Conservation (phyloP, 2,797 vertebrate species). For the Gadopsis bispinosus region DNA sequence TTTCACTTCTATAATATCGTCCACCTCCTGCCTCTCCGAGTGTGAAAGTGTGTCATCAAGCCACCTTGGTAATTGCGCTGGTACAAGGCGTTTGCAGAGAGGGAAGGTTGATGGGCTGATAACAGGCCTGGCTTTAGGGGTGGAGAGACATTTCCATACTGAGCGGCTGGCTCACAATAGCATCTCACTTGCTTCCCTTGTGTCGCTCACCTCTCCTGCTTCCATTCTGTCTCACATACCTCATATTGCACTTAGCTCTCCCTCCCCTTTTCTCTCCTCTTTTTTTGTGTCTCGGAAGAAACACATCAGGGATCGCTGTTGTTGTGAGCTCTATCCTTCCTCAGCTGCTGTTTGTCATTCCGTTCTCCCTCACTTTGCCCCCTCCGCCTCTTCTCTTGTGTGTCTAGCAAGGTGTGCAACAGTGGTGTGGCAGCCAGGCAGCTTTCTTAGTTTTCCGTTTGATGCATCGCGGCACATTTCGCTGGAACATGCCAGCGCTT, state of each 20-base stretch:
- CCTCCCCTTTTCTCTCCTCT: background rate
- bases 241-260: constrained; percentile 28
- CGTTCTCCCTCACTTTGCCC: background rate
- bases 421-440: constrained; percentile 33
- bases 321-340: constrained; percentile 56
- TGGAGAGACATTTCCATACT: constrained; percentile 59
- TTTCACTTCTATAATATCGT: constrained; percentile 48
- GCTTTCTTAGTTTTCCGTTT: constrained; percentile 50
- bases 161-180: constrained; percentile 48
- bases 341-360: constrained; percentile 42
- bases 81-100: constrained; percentile 69
- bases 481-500: constrained; percentile 46
- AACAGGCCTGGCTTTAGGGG: constrained; percentile 64
- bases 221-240: constrained; percentile 33
- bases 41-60: constrained; percentile 61
- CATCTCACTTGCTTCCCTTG: constrained; percentile 35
- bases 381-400: constrained; percentile 17
- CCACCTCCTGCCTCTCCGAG: constrained; percentile 29
- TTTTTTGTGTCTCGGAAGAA: constrained; percentile 53
- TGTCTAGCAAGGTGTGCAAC: constrained; percentile 56
- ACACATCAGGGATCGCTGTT: constrained; percentile 56
- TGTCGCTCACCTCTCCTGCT: constrained; percentile 38
- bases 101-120: constrained; percentile 67
- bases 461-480: constrained; percentile 70
- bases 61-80: constrained; percentile 67